Evolutionary conservation across 1,140 invertebrate species (phyloP), one percentile per base, ranked within the genome.

Genomic region (Lethrus apterus): DNA sequence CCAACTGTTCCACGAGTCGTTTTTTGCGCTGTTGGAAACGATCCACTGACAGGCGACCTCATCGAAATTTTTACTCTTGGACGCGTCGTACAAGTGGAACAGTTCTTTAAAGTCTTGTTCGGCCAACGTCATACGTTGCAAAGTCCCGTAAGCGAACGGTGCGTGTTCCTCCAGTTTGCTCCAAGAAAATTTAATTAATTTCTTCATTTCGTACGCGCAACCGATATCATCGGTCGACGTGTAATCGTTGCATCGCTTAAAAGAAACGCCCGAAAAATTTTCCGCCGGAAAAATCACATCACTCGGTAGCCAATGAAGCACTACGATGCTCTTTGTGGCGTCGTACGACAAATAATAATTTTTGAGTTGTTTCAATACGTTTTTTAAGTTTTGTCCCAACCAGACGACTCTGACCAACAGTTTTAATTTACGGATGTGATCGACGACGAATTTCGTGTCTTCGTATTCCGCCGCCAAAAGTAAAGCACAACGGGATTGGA

Each of bases 1-100:
- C 59, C 59, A 62, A 4, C 34, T 23, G 1, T 13, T 14, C 54
- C 53, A 56, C 1, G 49, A 46, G 2, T 30, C 9, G 9, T 50
- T 11, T 13, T 51, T 42, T 1, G n/a, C n/a, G n/a, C n/a, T 54
- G 17, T 21, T 45, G 65, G 30, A n/a, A n/a, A n/a, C n/a, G n/a
- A 89, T 56, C 84, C 85, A 89, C 7, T 73, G 58, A 57, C 86
- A 89, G 0, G 86, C 86, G 0, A 82, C 67, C 4, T 73, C 52
- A 13, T 72, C 52, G 7, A 75, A 62, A 5, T 44, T 56, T 1
- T 50, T 41, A 2, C 44, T 51, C 8, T 54, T 43, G 0, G 30
- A 50, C 24, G 44, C 44, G 36, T 65, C 63, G 53, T 75, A 75
- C 13, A 70, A 51, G 9, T 65, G 35, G 18, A 84, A 62, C 7